phyloP scores from a whole-genome alignment of 2,797 vertebrate genomes.

The Lutra lutra region DNA sequence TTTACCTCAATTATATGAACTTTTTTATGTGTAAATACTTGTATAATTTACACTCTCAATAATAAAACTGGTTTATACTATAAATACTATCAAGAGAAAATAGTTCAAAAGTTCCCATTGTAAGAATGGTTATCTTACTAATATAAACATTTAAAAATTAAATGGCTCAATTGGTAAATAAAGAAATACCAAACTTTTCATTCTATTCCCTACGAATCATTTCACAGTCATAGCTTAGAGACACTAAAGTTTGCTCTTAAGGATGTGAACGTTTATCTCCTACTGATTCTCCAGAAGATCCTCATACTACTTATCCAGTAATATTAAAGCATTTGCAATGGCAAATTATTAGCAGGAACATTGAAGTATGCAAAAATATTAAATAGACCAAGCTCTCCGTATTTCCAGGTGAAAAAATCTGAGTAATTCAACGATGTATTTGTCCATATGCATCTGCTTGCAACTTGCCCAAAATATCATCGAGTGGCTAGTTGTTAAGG shows the following conservation, averaged over 20 bases:
- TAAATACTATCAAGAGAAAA: constrained; percentile 35
- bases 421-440: constrained; percentile 82
- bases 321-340: constrained; percentile 49
- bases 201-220: constrained; percentile 47
- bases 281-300: constrained; percentile 51
- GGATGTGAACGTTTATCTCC: constrained; percentile 21
- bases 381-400: not conserved
- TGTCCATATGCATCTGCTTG: constrained; percentile 86
- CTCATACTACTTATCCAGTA: constrained; percentile 19
- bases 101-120: constrained; percentile 48
- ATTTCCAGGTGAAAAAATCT: constrained; percentile 5
- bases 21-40: constrained; percentile 54
- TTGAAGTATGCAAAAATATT: not conserved
- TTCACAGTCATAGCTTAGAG: constrained; percentile 74
- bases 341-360: constrained; percentile 31
- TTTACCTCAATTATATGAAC: constrained; percentile 25
- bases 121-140: constrained; percentile 67
- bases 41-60: constrained; percentile 49
- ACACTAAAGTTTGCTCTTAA: constrained; percentile 36
- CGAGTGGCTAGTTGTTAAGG: constrained; percentile 91
- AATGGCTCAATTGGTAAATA: constrained; percentile 65
- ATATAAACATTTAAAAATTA: constrained; percentile 69
- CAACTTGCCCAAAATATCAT: constrained; percentile 92
- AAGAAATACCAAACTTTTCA: constrained; percentile 49
- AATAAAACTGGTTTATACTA: constrained; percentile 44